These are phyloP conservation scores for Hydropsyche betteni DNA, from an alignment of 2,888 invertebrate species.

Conservation along the genomic window DNA sequence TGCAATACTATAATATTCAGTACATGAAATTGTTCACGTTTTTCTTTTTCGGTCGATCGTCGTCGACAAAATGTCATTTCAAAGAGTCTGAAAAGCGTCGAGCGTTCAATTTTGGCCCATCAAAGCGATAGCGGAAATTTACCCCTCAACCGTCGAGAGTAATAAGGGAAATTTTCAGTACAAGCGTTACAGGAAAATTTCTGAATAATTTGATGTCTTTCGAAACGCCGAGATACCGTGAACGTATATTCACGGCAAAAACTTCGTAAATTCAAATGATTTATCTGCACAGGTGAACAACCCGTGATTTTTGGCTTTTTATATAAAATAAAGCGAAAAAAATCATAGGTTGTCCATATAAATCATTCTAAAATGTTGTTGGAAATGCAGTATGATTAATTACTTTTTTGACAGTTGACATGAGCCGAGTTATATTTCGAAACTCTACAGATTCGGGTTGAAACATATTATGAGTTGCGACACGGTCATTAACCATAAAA, in stretches of 20 bases:
- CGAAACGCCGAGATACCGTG: too few species aligned
- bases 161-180: slow-evolving; percentile 22
- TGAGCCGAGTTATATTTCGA: background rate
- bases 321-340: too few species aligned
- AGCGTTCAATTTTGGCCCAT: slow-evolving; percentile 24
- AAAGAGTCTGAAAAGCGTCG: slow-evolving; percentile 17
- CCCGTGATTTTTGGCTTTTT: too few species aligned
- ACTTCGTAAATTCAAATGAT: too few species aligned
- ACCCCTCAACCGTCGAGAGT: background rate
- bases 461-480: background rate
- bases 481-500: slow-evolving; percentile 13
- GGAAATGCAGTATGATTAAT: slow-evolving; percentile 4
- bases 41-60: slow-evolving; percentile 3
- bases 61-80: slow-evolving; percentile 17
- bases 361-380: too few species aligned
- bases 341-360: too few species aligned
- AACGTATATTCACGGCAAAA: too few species aligned
- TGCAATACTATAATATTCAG: background rate
- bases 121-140: slow-evolving; percentile 30
- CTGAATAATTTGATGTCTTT: background rate
- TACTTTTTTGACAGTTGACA: slow-evolving; percentile 7
- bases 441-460: background rate
- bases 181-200: slow-evolving; percentile 11
- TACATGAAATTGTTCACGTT: too few species aligned
- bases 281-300: too few species aligned